Percentiles rank a stretch among this genome's conserved stretches.
These are phyloP conservation scores for Lethrus apterus DNA, from an alignment of 1,140 invertebrate species.

Conservation along the genomic window DNA sequence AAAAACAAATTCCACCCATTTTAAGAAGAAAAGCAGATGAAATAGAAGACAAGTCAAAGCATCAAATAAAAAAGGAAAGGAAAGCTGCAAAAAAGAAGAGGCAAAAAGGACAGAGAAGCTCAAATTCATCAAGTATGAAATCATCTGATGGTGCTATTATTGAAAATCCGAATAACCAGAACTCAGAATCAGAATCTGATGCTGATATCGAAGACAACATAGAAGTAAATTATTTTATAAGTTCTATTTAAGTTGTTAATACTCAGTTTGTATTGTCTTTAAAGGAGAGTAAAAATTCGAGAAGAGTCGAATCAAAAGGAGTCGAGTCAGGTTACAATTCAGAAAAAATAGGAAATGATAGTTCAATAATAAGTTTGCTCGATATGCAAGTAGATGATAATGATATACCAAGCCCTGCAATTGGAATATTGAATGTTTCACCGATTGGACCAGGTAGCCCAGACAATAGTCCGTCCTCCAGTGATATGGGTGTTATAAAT, in stretches of 20 bases:
- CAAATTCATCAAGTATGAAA: constrained; percentile 7
- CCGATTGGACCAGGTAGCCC: constrained; percentile 21
- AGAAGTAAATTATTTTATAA: constrained; percentile 47
- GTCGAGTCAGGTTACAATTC: constrained; percentile 65
- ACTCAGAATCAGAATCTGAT: constrained; percentile 59
- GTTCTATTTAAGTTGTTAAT: constrained; percentile 7
- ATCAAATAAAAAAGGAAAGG: constrained; percentile 61
- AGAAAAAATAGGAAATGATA: constrained; percentile 48
- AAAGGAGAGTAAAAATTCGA: constrained; percentile 5
- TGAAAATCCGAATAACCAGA: constrained; percentile 35
- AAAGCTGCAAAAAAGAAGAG: constrained; percentile 52
- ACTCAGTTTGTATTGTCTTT: not conserved
- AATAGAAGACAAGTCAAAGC: constrained; percentile 52
- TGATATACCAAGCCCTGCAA: constrained; percentile 48
- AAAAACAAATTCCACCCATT: constrained; percentile 57
- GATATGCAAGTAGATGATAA: constrained; percentile 40
- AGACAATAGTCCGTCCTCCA: constrained; percentile 45
- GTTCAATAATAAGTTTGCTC: constrained; percentile 32
- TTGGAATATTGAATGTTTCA: constrained; percentile 46
- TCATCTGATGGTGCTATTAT: not conserved
- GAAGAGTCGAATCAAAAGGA: constrained; percentile 38
- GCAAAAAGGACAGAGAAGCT: constrained; percentile 25
- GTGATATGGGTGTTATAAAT: constrained; percentile 49
- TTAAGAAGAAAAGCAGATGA: constrained; percentile 40
- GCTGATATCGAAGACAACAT: constrained; percentile 75